These are phyloP conservation scores for Aleiodes testaceus DNA, from an alignment of 2,888 invertebrate species.

Conservation along the genomic window DNA sequence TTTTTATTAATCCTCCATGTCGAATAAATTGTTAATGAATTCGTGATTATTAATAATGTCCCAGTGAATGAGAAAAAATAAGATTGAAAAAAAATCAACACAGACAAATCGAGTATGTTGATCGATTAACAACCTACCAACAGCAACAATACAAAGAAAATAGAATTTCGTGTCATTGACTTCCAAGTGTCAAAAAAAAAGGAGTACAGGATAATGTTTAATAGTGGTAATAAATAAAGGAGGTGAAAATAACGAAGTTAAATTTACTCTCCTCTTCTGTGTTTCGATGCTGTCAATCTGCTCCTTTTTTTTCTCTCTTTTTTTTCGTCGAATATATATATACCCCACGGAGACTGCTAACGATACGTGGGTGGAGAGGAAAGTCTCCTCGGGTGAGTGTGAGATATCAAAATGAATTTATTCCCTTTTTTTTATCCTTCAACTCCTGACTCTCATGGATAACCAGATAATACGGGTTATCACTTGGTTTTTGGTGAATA, in stretches of 20 bases:
- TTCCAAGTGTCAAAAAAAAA: conserved; percentile 61
- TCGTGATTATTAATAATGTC: too few species aligned
- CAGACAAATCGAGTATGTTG: not conserved
- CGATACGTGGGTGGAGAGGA: conserved; percentile 1
- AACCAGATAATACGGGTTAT: too few species aligned
- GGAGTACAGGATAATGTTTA: not conserved
- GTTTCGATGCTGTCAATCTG: not conserved
- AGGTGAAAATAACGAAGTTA: not conserved
- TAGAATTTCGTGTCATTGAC: conserved; percentile 59
- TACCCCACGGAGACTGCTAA: conserved; percentile 1
- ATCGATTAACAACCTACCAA: conserved; percentile 16
- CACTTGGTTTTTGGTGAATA: too few species aligned
- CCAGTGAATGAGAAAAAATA: too few species aligned
- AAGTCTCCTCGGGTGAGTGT: not conserved
- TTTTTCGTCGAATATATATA: not conserved
- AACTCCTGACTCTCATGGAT: not conserved
- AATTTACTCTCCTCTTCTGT: not conserved
- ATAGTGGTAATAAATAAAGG: not conserved
- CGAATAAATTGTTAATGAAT: too few species aligned
- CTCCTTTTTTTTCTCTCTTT: not conserved
- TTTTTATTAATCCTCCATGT: too few species aligned
- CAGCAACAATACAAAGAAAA: not conserved
- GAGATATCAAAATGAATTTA: not conserved
- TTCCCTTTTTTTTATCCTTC: not conserved
- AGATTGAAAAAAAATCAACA: too few species aligned